Conservation (phyloP, 2,797 vertebrate genomes). For the Thamnophis elegans region DNA sequence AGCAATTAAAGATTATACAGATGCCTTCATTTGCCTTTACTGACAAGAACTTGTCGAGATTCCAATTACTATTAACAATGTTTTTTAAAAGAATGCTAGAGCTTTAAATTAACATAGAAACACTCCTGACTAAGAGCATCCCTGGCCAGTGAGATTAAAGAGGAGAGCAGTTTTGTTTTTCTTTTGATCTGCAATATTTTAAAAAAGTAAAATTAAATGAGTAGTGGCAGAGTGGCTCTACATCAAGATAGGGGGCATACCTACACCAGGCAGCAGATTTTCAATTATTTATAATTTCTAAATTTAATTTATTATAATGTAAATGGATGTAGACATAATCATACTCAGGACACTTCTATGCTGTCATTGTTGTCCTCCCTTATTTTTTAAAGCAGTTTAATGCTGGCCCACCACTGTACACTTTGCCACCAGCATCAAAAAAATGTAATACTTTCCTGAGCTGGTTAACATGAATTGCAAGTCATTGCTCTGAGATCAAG, state of each 20-base stretch:
- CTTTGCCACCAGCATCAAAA: not conserved
- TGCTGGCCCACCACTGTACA: not conserved
- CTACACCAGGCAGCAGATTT: not conserved
- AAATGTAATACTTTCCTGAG: not conserved
- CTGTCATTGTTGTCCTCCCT: not conserved
- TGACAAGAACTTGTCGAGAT: slow-evolving; percentile 37
- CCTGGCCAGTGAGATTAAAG: slow-evolving; percentile 10
- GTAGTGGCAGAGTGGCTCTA: not conserved
- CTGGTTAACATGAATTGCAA: not conserved
- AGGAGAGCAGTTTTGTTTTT: slow-evolving; percentile 6
- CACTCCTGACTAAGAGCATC: not conserved
- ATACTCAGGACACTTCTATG: not conserved
- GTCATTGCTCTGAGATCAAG: not conserved
- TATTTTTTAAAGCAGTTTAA: not conserved
- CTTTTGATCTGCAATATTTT: not conserved
- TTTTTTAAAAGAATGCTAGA: slow-evolving; percentile 13
- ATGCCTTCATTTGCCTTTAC: slow-evolving; percentile 28
- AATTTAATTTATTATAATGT: not conserved
- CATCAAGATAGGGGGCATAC: not conserved
- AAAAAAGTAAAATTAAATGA: not conserved
- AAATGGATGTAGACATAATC: not conserved
- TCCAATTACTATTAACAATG: slow-evolving; percentile 24
- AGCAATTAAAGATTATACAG: slow-evolving; percentile 26
- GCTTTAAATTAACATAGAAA: slow-evolving; percentile 27
- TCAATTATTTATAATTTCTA: not conserved